Evolutionary conservation across 2,113 vertebrate genomes (phyloP).

Genomic region (Maccullochella peelii): DNA sequence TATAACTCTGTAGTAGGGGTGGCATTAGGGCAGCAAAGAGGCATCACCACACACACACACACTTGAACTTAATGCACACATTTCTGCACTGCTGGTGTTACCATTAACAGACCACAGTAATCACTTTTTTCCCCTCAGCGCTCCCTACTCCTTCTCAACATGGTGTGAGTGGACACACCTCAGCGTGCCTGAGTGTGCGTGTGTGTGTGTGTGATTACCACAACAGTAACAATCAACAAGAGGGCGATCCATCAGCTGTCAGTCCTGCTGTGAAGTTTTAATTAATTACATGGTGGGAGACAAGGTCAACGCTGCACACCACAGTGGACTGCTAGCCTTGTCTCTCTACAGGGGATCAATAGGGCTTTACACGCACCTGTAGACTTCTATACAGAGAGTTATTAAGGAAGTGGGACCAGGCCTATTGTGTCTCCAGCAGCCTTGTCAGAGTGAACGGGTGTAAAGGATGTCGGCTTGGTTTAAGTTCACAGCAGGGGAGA

Average conservation of each 20-base stretch:
- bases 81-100: constrained; percentile 26
- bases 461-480: constrained; percentile 71
- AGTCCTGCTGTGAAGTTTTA: constrained; percentile 81
- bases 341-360: constrained; percentile 79
- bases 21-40: not conserved
- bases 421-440: constrained; percentile 69
- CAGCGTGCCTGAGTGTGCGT: constrained; percentile 1
- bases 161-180: constrained; percentile 53
- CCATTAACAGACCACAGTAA: constrained; percentile 48
- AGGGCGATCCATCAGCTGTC: constrained; percentile 81
- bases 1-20: constrained; percentile 12
- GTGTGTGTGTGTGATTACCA: constrained; percentile 58
- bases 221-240: constrained; percentile 80
- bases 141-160: constrained; percentile 26
- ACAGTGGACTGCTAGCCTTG: constrained; percentile 60
- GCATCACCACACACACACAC: not conserved
- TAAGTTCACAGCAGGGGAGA: constrained; percentile 72
- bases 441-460: constrained; percentile 64
- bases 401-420: constrained; percentile 75
- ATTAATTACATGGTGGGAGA: constrained; percentile 82
- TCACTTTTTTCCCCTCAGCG: constrained; percentile 21
- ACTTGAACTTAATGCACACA: not conserved
- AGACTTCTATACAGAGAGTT: constrained; percentile 75
- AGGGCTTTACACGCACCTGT: constrained; percentile 72
- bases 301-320: constrained; percentile 77